Base-by-base conservation (phyloP, 2,888 invertebrate species). In the Polyommatus iphigenia region DNA sequence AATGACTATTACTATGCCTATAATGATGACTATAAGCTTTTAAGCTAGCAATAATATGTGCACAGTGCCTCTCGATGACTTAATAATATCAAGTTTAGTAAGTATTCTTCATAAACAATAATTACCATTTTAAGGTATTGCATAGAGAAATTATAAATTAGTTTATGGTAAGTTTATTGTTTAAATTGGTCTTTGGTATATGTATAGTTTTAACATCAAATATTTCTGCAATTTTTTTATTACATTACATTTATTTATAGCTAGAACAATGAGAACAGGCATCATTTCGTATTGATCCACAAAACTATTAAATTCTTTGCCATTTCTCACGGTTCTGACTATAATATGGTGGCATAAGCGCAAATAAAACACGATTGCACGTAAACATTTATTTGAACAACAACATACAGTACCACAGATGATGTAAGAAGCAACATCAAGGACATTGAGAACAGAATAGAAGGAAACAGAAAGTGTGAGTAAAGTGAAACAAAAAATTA, bases 361-460 rank as follows among this genome's bases (percentile, higher is more conserved):
- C 89, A 90, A 93, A 93, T 90, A 93, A 94, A 93, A 93, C 90
- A 91, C 92, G 85, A 85, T 89, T 85, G 85, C 88, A 85, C 84
- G 85, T 82, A 82, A 90, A 92, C 89, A 91, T 94, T 94, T 94
- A 93, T 94, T 94, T 86, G 83, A 84, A 85, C 84, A 89, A 73
- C 78, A 54, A 57, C 46, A 32, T 71, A 71, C 77, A 77, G 32
- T 20, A 78, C 46, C 73, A 78, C 78, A 29, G 18, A 75, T 73
- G 59, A 50, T 29, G 20, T 57, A 24, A 72, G 41, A 78, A 62
- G 73, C 73, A 59, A 78, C 29, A 59, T 57, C 59, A 73, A 62
- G 54, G 57, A 78, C 50, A 78, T 73, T 24, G 36, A 78, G 72
- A 78, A 73, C 71, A 78, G 41, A 78, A 72, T 41, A 67, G 29